Base-by-base conservation (phyloP, 2,797 vertebrate species). In the Crocidura indochinensis region DNA sequence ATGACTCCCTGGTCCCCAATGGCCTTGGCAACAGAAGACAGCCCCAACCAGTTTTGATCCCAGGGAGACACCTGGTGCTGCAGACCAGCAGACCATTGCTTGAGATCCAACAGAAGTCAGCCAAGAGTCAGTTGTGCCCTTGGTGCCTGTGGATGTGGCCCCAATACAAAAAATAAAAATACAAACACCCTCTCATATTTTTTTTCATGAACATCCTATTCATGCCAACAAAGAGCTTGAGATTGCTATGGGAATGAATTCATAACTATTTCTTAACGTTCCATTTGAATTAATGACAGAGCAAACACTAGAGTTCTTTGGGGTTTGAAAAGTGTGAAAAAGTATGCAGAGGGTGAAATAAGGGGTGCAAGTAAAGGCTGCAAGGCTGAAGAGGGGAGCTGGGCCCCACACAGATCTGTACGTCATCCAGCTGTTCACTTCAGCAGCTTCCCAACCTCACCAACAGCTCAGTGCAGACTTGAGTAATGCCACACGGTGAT, bases 21-120 rank as follows among this genome's bases (percentile, higher is more conserved):
- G n/a, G n/a, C n/a, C n/a, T n/a, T n/a, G n/a, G n/a, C n/a, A n/a
- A n/a, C n/a, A n/a, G n/a, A n/a, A n/a, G n/a, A 38, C 38, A 38
- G 38, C 38, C 29, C 38, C 17, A 19, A 60, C n/a, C 73, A 88
- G 69, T 44, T 79, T 49, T 15, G 14, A 17, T 56, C 53, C 19
- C 9, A 27, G 7, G 46, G 15, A 75, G n/a, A 22, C 27, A 1
- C 0, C 0, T 6, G 4, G 10, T 2, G 4, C 12, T 17, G 24
- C 38, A 78, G 24, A n/a, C 31, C 71, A n/a, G n/a, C n/a, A n/a
- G n/a, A n/a, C 10, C 67, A 14, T 17, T n/a, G 11, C 6, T 14
- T 49, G 49, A 65, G 51, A 51, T 51, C 51, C 10, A 51, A 10
- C 7, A 51, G 51, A 15, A 15, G 14, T 51, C 51, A 51, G 51